Evolutionary conservation across 2,113 vertebrate genomes (phyloP).

Genomic region (Xenopus tropicalis): UCB_Xtro_10.0 CM004452.2:3999001-3999500

Average conservation of each 20-base stretch:
- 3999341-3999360: neutral
- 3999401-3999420: neutral
- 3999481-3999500: neutral
- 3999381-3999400: neutral
- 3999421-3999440: neutral
- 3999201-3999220: too few relatives aligned
- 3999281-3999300: neutral
- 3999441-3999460: neutral
- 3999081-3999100: too few relatives aligned
- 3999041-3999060: too few relatives aligned
- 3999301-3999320: neutral
- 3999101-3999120: too few relatives aligned
- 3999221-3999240: too few relatives aligned
- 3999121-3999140: neutral
- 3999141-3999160: neutral
- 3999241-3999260: too few relatives aligned
- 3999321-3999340: neutral
- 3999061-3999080: too few relatives aligned
- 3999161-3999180: too few relatives aligned
- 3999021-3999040: too few relatives aligned
- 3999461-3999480: neutral
- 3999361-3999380: neutral
- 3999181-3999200: too few relatives aligned
- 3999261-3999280: too few relatives aligned
- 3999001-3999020: too few relatives aligned